phyloP scores from a whole-genome alignment of 2,797 vertebrate species.

The Sphenodon punctatus region DNA sequence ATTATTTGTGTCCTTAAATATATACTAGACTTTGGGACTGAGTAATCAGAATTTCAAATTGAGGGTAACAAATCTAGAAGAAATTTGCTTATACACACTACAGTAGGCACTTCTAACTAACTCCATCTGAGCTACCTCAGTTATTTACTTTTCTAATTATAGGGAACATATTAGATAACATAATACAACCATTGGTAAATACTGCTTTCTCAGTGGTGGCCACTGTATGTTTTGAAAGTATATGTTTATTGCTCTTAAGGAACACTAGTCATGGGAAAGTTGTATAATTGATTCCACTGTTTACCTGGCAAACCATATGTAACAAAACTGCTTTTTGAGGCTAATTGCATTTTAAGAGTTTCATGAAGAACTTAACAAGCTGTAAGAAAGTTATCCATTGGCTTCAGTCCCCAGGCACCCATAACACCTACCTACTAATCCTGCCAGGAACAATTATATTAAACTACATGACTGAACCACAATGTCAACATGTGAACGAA shows the following conservation, averaged over 20 bases:
- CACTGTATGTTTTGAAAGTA: background rate
- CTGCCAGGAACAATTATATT: background rate
- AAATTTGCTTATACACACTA: background rate
- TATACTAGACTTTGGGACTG: background rate
- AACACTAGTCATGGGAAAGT: fast-evolving
- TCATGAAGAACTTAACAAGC: background rate
- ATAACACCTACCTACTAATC: background rate
- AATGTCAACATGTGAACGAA: background rate
- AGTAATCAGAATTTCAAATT: too few species aligned
- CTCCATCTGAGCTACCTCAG: background rate
- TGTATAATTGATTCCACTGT: background rate
- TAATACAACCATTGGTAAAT: background rate
- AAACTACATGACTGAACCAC: conserved; percentile 18
- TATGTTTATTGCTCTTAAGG: fast-evolving
- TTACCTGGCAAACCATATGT: fast-evolving
- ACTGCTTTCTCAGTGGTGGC: background rate
- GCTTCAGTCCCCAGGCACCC: background rate
- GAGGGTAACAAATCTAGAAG: background rate
- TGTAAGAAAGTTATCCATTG: background rate
- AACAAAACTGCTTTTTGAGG: background rate
- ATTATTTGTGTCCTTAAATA: too few species aligned
- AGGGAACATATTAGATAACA: background rate
- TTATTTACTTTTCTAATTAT: background rate
- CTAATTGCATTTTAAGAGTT: background rate
- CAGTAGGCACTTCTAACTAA: background rate